Evolutionary conservation across 2,888 invertebrate genomes (phyloP).

Genomic region (Tubulanus polymorphus): DNA sequence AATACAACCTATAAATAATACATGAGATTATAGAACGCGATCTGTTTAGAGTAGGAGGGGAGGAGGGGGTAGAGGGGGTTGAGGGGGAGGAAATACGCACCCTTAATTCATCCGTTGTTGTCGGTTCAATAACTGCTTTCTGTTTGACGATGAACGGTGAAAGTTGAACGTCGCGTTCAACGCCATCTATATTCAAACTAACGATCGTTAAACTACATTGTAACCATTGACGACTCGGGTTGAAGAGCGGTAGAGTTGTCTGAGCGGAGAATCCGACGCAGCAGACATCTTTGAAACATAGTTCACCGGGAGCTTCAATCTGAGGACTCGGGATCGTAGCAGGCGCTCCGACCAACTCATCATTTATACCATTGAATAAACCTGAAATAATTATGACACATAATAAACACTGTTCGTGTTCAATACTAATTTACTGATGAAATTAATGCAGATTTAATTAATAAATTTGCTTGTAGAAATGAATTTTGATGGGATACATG

Average conservation of each 20-base stretch:
- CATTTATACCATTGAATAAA: too few relatives aligned
- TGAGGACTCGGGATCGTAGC: too few relatives aligned
- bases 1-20: slow-evolving; percentile 45
- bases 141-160: slow-evolving; percentile 32
- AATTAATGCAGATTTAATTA: too few relatives aligned
- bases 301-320: slow-evolving; percentile 26
- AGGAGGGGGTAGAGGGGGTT: too few relatives aligned
- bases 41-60: too few relatives aligned
- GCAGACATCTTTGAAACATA: slow-evolving; percentile 32
- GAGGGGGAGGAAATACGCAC: slow-evolving; percentile 25
- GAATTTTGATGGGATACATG: too few relatives aligned
- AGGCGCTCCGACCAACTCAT: too few relatives aligned
- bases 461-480: too few relatives aligned
- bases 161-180: slow-evolving; percentile 5
- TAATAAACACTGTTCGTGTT: too few relatives aligned
- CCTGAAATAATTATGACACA: too few relatives aligned
- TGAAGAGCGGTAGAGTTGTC: slow-evolving; percentile 27
- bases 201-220: slow-evolving; percentile 28
- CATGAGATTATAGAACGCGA: too few relatives aligned
- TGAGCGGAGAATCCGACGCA: slow-evolving; percentile 37
- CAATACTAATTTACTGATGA: too few relatives aligned
- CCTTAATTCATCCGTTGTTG: slow-evolving; percentile 28
- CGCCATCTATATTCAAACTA: slow-evolving; percentile 19
- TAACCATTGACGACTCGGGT: slow-evolving; percentile 33
- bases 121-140: slow-evolving; percentile 31